phyloP scores from a whole-genome alignment of 2,113 vertebrate genomes.

The Takifugu bimaculatus region DNA sequence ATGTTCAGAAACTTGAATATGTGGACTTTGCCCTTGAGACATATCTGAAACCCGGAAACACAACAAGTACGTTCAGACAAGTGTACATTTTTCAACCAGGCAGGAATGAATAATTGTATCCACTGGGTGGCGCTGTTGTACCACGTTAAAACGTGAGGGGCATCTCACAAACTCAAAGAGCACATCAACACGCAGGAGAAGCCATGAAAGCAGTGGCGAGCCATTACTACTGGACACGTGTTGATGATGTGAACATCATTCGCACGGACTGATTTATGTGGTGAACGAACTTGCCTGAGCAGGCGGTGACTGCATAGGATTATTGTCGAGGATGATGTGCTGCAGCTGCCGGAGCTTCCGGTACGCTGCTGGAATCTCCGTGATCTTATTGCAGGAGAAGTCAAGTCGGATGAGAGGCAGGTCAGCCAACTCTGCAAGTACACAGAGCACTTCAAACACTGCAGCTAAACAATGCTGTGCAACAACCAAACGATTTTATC shows the following conservation, averaged over 20 bases:
- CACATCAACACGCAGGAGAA: background rate
- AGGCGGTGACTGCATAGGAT: conserved; percentile 96
- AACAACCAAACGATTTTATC: background rate
- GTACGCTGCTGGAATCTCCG: conserved; percentile 91
- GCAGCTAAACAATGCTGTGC: background rate
- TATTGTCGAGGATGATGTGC: conserved; percentile 93
- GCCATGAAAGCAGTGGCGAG: background rate
- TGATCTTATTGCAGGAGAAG: conserved; percentile 98
- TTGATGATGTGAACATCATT: background rate
- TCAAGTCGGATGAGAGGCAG: conserved; percentile 93
- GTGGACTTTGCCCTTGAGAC: conserved; percentile 96
- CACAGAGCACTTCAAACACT: background rate
- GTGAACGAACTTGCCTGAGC: conserved; percentile 82
- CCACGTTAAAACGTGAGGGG: background rate
- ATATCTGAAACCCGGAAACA: conserved; percentile 82
- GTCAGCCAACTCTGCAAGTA: conserved; percentile 83
- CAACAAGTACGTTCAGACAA: background rate
- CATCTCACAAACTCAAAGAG: background rate
- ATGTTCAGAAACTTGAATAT: conserved; percentile 98
- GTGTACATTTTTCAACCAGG: background rate
- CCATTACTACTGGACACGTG: background rate
- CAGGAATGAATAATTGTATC: background rate
- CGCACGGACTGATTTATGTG: background rate
- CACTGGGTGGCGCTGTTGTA: conserved; percentile 41
- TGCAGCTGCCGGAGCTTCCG: conserved; percentile 91